Percentiles rank a stretch among this genome's conserved stretches.
Evolutionary conservation across 2,797 vertebrate species (phyloP).

Genomic region (Catostomus latipinnis): DNA sequence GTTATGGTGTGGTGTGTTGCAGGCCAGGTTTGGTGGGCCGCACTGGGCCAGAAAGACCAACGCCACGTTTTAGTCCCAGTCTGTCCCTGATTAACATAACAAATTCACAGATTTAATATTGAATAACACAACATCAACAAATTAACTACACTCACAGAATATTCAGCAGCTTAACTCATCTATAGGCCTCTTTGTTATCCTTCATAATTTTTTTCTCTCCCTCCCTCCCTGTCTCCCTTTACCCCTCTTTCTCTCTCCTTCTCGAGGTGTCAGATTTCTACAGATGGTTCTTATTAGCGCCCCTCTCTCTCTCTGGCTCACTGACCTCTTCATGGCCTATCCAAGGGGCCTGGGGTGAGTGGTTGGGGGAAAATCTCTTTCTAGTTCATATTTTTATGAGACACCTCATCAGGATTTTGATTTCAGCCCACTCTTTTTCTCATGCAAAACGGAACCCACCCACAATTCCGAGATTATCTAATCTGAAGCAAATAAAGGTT

Average conservation of each 20-base stretch:
- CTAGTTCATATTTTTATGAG: not conserved
- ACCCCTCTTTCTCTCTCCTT: not conserved
- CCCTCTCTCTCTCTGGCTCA: not conserved
- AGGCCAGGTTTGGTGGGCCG: too few species aligned
- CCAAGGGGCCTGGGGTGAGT: slow-evolving; percentile 59
- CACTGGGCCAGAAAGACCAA: too few species aligned
- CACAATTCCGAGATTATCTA: not conserved
- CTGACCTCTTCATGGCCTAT: slow-evolving; percentile 66
- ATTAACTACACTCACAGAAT: not conserved
- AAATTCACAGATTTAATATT: slow-evolving; percentile 26
- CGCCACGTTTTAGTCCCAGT: too few species aligned
- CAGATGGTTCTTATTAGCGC: not conserved
- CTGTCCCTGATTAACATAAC: not conserved
- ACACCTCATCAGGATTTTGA: too few species aligned
- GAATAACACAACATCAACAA: not conserved
- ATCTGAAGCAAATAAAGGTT: not conserved
- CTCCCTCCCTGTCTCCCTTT: too few species aligned
- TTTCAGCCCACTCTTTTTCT: not conserved
- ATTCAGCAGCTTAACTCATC: slow-evolving; percentile 65
- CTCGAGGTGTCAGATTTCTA: slow-evolving; percentile 27
- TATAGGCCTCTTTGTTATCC: slow-evolving; percentile 76
- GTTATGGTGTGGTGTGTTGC: too few species aligned
- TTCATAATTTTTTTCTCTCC: slow-evolving; percentile 52
- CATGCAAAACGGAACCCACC: not conserved
- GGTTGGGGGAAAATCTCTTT: slow-evolving; percentile 57